These are phyloP conservation scores for Poecilia wingei DNA, from an alignment of 2,797 vertebrate genomes.

Conservation along the genomic window DNA sequence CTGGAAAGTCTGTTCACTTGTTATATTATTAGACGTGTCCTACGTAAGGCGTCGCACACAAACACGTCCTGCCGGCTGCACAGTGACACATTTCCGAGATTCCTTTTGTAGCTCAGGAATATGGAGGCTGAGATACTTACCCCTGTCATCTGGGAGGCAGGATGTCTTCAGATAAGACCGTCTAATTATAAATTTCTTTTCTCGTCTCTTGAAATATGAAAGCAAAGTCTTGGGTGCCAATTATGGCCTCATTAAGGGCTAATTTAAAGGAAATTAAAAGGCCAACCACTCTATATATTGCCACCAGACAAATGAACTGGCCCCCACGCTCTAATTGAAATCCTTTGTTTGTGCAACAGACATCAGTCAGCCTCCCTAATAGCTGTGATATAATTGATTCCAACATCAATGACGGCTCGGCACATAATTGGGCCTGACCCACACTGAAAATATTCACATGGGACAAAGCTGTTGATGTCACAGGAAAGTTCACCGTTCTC, in stretches of 20 bases:
- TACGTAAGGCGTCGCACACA: constrained; percentile 28
- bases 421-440: constrained; percentile 77
- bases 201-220: constrained; percentile 76
- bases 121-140: constrained; percentile 55
- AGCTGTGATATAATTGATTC: constrained; percentile 81
- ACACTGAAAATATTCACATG: constrained; percentile 64
- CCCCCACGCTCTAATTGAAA: constrained; percentile 76
- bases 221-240: constrained; percentile 71
- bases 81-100: constrained; percentile 47
- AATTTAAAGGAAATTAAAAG: constrained; percentile 82
- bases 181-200: constrained; percentile 77
- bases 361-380: constrained; percentile 78
- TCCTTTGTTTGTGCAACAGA: constrained; percentile 80
- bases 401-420: constrained; percentile 72
- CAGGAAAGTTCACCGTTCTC: constrained; percentile 67
- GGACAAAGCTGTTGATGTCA: constrained; percentile 71
- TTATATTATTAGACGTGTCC: constrained; percentile 50
- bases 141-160: constrained; percentile 75
- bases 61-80: constrained; percentile 21
- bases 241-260: constrained; percentile 79
- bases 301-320: constrained; percentile 76
- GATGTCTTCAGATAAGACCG: constrained; percentile 74
- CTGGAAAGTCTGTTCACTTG: constrained; percentile 15
- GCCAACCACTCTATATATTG: constrained; percentile 73
- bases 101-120: constrained; percentile 58